phyloP scores from a whole-genome alignment of 2,797 vertebrate species.

The Enteromius thamalakanensis region DNA sequence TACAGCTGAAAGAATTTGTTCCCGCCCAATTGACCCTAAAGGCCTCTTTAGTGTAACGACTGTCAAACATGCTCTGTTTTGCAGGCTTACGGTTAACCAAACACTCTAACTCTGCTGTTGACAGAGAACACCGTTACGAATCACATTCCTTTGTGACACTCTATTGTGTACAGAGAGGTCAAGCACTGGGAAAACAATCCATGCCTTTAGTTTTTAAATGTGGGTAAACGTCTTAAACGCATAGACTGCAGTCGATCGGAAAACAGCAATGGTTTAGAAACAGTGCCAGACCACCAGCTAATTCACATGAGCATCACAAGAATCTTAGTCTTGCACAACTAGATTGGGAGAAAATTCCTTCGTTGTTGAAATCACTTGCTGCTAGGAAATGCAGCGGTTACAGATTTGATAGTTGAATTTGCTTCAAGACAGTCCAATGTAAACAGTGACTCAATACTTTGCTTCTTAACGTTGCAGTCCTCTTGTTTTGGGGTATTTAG shows the following conservation, averaged over 20 bases:
- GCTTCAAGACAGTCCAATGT: not conserved
- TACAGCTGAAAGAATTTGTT: conserved; percentile 40
- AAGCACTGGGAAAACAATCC: conserved; percentile 36
- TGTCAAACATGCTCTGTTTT: conserved; percentile 46
- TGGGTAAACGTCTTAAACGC: conserved; percentile 22
- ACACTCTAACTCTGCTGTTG: conserved; percentile 36
- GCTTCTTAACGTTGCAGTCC: not conserved
- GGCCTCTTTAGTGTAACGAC: conserved; percentile 38
- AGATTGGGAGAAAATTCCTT: not conserved
- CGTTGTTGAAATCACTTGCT: not conserved
- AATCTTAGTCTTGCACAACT: conserved; percentile 35
- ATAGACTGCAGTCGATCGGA: conserved; percentile 29
- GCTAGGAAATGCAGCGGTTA: not conserved
- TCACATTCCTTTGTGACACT: conserved; percentile 39
- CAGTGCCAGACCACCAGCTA: conserved; percentile 11
- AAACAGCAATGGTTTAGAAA: conserved; percentile 18
- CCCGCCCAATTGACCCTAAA: conserved; percentile 30
- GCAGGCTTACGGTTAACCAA: conserved; percentile 39
- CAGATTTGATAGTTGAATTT: not conserved
- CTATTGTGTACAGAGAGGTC: conserved; percentile 42
- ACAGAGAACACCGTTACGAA: conserved; percentile 36
- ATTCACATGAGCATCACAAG: conserved; percentile 17
- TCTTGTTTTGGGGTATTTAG: not conserved
- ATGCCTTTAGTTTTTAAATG: conserved; percentile 23
- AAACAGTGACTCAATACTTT: conserved; percentile 33